These are phyloP conservation scores for Pseudococcus viburni DNA, from an alignment of 2,888 invertebrate species.

Conservation along the genomic window DNA sequence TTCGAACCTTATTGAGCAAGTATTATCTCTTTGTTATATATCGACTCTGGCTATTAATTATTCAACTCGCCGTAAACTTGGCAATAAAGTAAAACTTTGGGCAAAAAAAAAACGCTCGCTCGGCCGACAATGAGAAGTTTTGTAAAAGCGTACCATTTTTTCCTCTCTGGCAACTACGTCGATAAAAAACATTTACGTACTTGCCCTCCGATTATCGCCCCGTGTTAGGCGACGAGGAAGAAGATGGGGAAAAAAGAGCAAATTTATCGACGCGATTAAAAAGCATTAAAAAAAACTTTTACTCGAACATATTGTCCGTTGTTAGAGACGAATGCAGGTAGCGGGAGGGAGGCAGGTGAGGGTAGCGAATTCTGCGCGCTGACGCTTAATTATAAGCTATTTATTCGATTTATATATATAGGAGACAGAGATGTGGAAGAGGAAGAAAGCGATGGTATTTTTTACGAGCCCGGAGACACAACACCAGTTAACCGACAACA, in stretches of 20 bases:
- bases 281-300: slow-evolving; percentile 43
- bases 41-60: slow-evolving; percentile 59
- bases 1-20: slow-evolving; percentile 55
- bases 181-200: slow-evolving; percentile 60
- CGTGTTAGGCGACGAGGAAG: background rate
- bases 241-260: background rate
- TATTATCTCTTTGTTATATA: slow-evolving; percentile 58
- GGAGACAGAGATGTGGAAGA: background rate
- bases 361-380: background rate
- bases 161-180: background rate
- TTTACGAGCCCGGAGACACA: slow-evolving; percentile 40
- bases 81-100: slow-evolving; percentile 46
- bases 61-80: slow-evolving; percentile 59
- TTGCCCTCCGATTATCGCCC: slow-evolving; percentile 48
- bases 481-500: slow-evolving; percentile 39
- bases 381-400: slow-evolving; percentile 50
- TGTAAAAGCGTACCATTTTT: slow-evolving; percentile 41
- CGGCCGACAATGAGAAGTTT: slow-evolving; percentile 46
- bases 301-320: slow-evolving; percentile 23
- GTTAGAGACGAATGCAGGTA: background rate
- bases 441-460: background rate
- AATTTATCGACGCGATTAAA: slow-evolving; percentile 56
- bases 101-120: slow-evolving; percentile 7
- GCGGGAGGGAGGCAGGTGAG: background rate
- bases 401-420: slow-evolving; percentile 17